These are phyloP conservation scores for Cyrtorhinus lividipennis DNA, from an alignment of 1,140 invertebrate species.

Conservation along the genomic window DNA sequence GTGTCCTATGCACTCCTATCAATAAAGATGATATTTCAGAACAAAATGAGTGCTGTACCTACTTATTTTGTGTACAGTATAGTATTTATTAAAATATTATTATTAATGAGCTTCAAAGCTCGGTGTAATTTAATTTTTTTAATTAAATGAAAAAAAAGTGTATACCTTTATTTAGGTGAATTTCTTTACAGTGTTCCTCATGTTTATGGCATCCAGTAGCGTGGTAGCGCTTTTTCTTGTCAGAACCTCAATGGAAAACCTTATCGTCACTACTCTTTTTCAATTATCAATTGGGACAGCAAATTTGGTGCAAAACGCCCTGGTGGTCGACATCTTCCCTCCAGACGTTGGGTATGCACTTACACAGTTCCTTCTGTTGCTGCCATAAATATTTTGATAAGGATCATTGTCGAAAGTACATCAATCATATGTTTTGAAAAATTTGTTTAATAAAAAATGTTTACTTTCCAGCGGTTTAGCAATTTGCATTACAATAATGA, in stretches of 20 bases:
- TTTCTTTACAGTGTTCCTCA: background rate
- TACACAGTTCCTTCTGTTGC: no score
- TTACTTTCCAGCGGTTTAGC: constrained; percentile 28
- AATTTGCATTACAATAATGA: constrained; percentile 34
- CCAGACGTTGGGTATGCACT: constrained; percentile 31
- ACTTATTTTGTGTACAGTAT: no score
- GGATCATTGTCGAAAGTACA: no score
- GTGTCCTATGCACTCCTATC: no score
- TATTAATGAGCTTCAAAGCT: no score
- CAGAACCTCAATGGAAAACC: constrained; percentile 30
- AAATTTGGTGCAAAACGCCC: constrained; percentile 38
- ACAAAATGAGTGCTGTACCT: no score
- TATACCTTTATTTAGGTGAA: background rate
- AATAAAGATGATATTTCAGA: no score
- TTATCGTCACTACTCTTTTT: constrained; percentile 38
- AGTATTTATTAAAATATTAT: no score
- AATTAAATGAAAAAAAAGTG: no score
- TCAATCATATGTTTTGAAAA: background rate
- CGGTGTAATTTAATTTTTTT: no score
- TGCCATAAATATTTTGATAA: no score
- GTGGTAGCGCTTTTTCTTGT: constrained; percentile 21
- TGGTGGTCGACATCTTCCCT: constrained; percentile 40
- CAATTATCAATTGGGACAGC: constrained; percentile 38
- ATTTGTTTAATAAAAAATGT: background rate
- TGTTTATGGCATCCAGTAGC: background rate